phyloP scores from a whole-genome alignment of 1,140 invertebrate species.

The Coelopa frigida region DNA sequence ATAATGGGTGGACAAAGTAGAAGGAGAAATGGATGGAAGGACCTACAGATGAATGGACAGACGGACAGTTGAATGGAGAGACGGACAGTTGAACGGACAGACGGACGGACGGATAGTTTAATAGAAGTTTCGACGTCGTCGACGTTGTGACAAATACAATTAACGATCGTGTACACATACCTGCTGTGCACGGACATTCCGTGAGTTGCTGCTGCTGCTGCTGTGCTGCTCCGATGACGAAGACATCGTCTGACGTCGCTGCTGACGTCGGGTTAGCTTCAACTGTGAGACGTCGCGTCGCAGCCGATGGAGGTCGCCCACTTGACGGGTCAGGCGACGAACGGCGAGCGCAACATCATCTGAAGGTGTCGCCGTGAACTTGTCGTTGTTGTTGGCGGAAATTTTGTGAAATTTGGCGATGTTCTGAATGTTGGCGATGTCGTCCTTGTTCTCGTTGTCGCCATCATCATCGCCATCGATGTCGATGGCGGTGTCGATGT shows the following conservation, averaged over 20 bases:
- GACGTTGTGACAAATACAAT: no score
- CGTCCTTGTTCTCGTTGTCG: background rate
- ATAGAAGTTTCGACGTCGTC: no score
- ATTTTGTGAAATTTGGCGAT: no score
- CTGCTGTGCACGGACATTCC: conserved; percentile 40
- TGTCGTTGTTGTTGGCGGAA: no score
- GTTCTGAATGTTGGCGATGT: background rate
- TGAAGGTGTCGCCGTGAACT: background rate
- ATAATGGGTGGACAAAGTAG: no score
- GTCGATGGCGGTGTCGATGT: background rate
- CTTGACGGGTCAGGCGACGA: conserved; percentile 16
- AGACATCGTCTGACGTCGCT: conserved; percentile 33
- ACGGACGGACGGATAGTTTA: no score
- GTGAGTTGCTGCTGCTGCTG: conserved; percentile 5
- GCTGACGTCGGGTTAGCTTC: conserved; percentile 36
- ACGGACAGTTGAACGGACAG: no score
- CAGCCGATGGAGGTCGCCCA: conserved; percentile 37
- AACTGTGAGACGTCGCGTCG: conserved; percentile 41
- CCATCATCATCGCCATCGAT: background rate
- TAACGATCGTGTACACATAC: conserved; percentile 24
- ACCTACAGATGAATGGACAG: no score
- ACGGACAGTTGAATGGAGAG: no score
- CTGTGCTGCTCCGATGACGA: conserved; percentile 7
- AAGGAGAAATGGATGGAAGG: no score
- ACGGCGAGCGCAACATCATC: conserved; percentile 14